Percentiles rank a stretch among this genome's conserved stretches.
Conservation (phyloP, 1,140 invertebrate genomes). For the Rhynchophorus ferrugineus region DNA sequence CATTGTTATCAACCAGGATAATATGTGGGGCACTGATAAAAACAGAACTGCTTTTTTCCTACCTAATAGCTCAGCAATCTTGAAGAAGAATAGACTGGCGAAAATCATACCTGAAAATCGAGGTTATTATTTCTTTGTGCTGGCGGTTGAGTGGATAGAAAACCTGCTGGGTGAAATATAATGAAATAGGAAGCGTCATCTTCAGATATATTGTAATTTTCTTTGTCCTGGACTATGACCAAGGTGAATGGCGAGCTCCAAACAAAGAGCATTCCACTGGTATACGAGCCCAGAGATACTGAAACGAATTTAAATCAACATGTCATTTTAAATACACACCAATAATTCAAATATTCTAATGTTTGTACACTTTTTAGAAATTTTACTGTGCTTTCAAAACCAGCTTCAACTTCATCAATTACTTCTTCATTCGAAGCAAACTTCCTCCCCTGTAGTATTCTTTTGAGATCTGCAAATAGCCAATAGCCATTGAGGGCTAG, state of each 20-base stretch:
- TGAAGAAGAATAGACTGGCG: constrained; percentile 7
- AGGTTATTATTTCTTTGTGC: background rate
- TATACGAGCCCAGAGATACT: background rate
- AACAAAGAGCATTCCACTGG: constrained; percentile 3
- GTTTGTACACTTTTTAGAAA: too few species aligned
- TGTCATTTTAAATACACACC: too few species aligned
- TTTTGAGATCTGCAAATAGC: too few species aligned
- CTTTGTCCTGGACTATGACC: constrained; percentile 16
- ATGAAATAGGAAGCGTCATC: constrained; percentile 13
- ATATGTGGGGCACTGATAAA: constrained; percentile 10
- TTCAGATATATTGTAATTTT: constrained; percentile 17
- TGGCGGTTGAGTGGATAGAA: background rate
- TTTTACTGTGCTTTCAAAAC: too few species aligned
- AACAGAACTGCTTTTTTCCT: constrained; percentile 15
- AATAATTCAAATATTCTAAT: too few species aligned
- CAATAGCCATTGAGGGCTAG: too few species aligned
- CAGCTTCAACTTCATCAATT: too few species aligned
- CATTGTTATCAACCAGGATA: constrained; percentile 9
- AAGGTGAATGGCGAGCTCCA: constrained; percentile 20
- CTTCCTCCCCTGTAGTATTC: too few species aligned
- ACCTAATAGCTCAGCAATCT: constrained; percentile 26
- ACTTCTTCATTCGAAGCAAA: too few species aligned
- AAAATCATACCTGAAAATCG: constrained; percentile 11
- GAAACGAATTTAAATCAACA: too few species aligned
- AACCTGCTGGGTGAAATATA: background rate